phyloP scores from a whole-genome alignment of 1,140 invertebrate genomes.

The Rhynchophorus ferrugineus region DNA sequence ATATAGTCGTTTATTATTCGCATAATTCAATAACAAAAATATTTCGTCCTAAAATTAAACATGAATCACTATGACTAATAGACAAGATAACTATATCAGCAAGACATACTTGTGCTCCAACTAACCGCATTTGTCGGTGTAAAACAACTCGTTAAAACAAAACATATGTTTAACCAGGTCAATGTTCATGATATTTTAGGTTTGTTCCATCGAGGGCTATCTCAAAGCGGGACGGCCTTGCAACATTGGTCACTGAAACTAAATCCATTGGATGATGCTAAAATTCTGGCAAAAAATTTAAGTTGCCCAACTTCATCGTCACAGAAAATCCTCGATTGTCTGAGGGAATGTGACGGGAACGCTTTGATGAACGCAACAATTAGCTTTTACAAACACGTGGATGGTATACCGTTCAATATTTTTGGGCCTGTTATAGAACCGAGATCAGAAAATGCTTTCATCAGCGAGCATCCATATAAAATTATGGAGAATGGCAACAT shows the following conservation, averaged over 20 bases:
- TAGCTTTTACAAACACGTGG: slow-evolving; percentile 15
- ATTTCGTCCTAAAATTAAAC: no score
- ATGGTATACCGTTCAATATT: slow-evolving; percentile 31
- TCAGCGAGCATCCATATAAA: slow-evolving; percentile 45
- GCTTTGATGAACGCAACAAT: slow-evolving; percentile 14
- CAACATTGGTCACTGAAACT: slow-evolving; percentile 62
- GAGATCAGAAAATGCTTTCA: slow-evolving; percentile 43
- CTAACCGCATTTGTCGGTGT: no score
- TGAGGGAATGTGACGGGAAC: slow-evolving; percentile 39
- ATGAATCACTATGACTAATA: no score
- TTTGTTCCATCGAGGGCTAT: slow-evolving; percentile 62
- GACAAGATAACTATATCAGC: no score
- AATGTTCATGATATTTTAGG: slow-evolving; percentile 43
- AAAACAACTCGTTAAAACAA: no score
- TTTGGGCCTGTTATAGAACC: slow-evolving; percentile 35
- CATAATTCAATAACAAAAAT: no score
- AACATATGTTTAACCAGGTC: no score
- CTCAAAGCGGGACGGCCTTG: slow-evolving; percentile 69
- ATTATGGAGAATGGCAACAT: slow-evolving; percentile 44
- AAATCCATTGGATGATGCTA: slow-evolving; percentile 58
- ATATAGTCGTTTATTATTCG: no score
- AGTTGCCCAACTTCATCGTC: slow-evolving; percentile 57
- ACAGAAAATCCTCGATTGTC: slow-evolving; percentile 61
- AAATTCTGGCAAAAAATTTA: slow-evolving; percentile 54
- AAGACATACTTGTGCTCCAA: no score